phyloP scores from a whole-genome alignment of 1,140 invertebrate genomes.

The Hyphantria cunea region DNA sequence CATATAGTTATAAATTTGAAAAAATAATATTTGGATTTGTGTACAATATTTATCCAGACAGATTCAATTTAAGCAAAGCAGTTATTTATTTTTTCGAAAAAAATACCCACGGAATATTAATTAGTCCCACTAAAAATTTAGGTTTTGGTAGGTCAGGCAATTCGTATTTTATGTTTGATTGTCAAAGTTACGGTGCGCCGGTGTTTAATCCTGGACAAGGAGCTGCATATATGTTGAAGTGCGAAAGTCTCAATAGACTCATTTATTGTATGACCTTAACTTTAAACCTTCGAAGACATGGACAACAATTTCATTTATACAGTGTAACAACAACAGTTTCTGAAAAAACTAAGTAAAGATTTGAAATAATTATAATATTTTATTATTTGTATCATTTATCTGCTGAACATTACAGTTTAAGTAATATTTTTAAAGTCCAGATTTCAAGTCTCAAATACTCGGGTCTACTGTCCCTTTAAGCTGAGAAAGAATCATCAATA shows the following conservation, averaged over 20 bases:
- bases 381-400: too few species aligned
- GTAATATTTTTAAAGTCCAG: too few species aligned
- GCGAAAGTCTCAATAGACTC: constrained; percentile 83
- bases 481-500: too few species aligned
- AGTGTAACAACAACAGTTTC: constrained; percentile 47
- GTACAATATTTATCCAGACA: constrained; percentile 80
- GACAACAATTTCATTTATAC: constrained; percentile 68
- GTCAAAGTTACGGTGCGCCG: constrained; percentile 82
- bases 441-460: too few species aligned
- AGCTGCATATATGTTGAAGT: constrained; percentile 82
- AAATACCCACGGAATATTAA: constrained; percentile 78
- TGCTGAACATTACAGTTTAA: too few species aligned
- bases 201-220: constrained; percentile 83
- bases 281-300: constrained; percentile 75
- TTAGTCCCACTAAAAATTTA: constrained; percentile 78
- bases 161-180: constrained; percentile 85
- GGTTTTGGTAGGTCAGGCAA: constrained; percentile 82
- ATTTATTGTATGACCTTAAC: constrained; percentile 83
- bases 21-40: constrained; percentile 83
- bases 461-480: not conserved
- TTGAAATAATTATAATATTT: not conserved
- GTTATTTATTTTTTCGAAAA: constrained; percentile 83
- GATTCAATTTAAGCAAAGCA: constrained; percentile 84
- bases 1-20: constrained; percentile 81
- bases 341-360: constrained; percentile 63